Base-by-base conservation (phyloP, 2,797 vertebrate species). In the Hyperoplus lanceolatus region DNA sequence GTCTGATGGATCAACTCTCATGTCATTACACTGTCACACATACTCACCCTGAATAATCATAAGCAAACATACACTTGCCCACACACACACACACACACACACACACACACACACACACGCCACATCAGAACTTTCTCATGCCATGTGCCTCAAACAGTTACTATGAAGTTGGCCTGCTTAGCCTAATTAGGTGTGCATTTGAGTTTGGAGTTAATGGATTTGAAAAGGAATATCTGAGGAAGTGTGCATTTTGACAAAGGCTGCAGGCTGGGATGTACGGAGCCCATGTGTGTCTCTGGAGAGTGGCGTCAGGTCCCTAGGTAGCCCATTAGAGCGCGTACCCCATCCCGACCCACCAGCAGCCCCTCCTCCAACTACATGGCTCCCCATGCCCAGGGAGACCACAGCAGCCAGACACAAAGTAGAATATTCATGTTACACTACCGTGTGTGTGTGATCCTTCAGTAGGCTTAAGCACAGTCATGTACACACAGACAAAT, bases 151-250 rank as follows among this genome's bases (percentile, higher is more conserved):
- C 38, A 21, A 56, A 16, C 73, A 63, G 60, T 80, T 87, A 79
- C 73, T 88, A 69, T 89, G 85, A 92, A 90, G 90, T 82, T 81
- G 70, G 79, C 82, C 90, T 88, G 87, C 84, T 90, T 85, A 74
- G 82, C 89, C 90, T 95, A 95, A 95, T 95, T 95, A 93, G 90
- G 85, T 90, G 86, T 87, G 84, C 83, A 90, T 91, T 85, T 90
- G 85, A 85, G 75, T 94, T 94, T 93, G 85, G 87, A 85, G 86
- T 94, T 94, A 94, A 95, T 94, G 85, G 90, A 93, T 93, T 94
- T 95, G 92, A 95, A 95, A 95, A 94, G 89, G 94, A 94, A 95
- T 95, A 94, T 91, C 85, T 93, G 92, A 95, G 92, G 92, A 92
- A 89, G 89, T 91, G 87, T 91, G 89, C 84, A 90, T 93, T 93